phyloP scores from a whole-genome alignment of 2,888 invertebrate species.

The Autographa pulchrina region DNA sequence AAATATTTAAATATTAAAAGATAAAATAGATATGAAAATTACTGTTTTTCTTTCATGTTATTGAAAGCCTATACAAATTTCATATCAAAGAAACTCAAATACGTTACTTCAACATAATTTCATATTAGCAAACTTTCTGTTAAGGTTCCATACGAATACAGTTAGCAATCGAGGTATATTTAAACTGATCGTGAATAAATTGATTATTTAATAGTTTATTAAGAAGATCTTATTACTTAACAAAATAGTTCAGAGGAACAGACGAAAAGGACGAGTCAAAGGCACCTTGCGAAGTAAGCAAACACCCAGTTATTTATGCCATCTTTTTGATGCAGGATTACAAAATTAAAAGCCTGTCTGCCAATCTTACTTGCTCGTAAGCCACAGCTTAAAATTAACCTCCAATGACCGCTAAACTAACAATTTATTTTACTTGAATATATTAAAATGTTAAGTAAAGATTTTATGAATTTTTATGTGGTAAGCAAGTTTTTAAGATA shows the following conservation, averaged over 20 bases:
- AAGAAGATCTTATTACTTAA: slow-evolving; percentile 68
- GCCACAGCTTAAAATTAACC: slow-evolving; percentile 30
- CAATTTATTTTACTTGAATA: neutral
- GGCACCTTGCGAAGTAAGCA: slow-evolving; percentile 34
- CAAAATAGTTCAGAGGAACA: slow-evolving; percentile 66
- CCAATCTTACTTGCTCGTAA: slow-evolving; percentile 12
- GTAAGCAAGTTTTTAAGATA: neutral
- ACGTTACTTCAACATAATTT: slow-evolving; percentile 24
- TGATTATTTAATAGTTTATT: neutral
- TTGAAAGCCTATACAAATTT: slow-evolving; percentile 17
- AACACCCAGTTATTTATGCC: slow-evolving; percentile 17
- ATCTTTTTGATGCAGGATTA: slow-evolving; percentile 33
- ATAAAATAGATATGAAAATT: neutral
- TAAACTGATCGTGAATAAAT: neutral
- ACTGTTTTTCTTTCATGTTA: slow-evolving; percentile 12
- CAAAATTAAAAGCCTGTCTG: slow-evolving; percentile 37
- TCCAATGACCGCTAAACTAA: slow-evolving; percentile 13
- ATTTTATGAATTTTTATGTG: neutral
- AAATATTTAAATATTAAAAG: neutral
- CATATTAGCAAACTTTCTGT: neutral
- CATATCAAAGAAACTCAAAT: slow-evolving; percentile 28
- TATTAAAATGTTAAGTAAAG: neutral
- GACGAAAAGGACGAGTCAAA: slow-evolving; percentile 27
- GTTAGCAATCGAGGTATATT: neutral
- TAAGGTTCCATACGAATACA: slow-evolving; percentile 1